These are phyloP conservation scores for Stenchaetothrips biformis DNA, from an alignment of 2,888 invertebrate species.

Conservation along the genomic window DNA sequence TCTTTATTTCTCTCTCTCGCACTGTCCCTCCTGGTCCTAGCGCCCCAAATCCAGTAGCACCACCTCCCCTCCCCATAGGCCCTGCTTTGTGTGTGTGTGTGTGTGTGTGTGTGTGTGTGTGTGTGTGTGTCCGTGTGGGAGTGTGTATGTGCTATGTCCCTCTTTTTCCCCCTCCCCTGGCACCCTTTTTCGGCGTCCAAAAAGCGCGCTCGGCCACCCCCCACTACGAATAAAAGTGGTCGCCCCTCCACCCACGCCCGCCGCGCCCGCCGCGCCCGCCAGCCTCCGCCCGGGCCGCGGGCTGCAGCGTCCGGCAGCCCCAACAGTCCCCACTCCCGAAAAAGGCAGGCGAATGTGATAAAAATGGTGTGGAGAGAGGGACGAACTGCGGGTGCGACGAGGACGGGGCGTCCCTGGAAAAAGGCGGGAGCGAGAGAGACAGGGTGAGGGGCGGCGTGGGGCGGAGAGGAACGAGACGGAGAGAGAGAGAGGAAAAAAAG, in stretches of 20 bases:
- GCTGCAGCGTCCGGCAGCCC: too few relatives aligned
- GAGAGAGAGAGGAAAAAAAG: too few relatives aligned
- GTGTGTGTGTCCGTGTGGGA: neutral
- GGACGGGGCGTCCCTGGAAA: too few relatives aligned
- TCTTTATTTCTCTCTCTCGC: neutral
- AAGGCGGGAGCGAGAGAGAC: neutral
- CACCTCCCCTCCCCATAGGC: too few relatives aligned
- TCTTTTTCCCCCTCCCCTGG: slow-evolving; percentile 19
- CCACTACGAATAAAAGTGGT: slow-evolving; percentile 8
- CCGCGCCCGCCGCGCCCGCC: neutral
- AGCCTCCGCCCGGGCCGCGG: neutral
- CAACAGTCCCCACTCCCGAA: neutral
- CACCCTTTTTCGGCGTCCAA: slow-evolving; percentile 24
- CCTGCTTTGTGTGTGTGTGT: neutral
- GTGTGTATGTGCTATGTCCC: neutral
- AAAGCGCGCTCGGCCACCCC: slow-evolving; percentile 1
- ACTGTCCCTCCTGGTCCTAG: neutral
- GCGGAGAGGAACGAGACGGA: too few relatives aligned
- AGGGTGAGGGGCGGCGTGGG: neutral
- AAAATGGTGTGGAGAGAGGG: slow-evolving; percentile 16
- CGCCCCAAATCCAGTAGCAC: neutral
- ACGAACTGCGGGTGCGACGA: too few relatives aligned
- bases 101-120: neutral
- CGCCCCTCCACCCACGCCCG: slow-evolving; percentile 14
- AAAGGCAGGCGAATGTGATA: slow-evolving; percentile 15